Conservation (phyloP, 2,888 invertebrate species). For the Exocentrus adspersus region DNA sequence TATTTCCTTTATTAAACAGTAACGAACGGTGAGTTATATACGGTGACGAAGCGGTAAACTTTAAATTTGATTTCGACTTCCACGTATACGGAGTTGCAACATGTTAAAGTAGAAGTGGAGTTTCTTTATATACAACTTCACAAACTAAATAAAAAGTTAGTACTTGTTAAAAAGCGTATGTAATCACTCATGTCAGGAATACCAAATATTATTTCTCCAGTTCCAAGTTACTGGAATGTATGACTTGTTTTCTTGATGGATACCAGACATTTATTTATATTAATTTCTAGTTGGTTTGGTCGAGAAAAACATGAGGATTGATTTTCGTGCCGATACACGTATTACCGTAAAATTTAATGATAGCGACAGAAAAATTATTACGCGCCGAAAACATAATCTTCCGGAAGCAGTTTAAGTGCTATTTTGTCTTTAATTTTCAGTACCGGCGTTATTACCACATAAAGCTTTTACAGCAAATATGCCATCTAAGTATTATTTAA, state of each 20-base stretch:
- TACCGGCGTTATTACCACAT: neutral
- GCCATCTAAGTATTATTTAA: conserved; percentile 14
- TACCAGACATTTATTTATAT: no score
- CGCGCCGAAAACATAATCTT: neutral
- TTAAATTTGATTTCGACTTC: conserved; percentile 10
- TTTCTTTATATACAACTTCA: conserved; percentile 2
- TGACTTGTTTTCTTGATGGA: no score
- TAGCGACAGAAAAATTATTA: neutral
- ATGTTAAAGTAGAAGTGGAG: conserved; percentile 9
- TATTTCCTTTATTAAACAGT: conserved; percentile 7
- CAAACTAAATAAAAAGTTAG: conserved; percentile 10
- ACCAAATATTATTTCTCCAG: conserved; percentile 1
- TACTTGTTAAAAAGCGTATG: neutral
- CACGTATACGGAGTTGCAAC: conserved; percentile 4
- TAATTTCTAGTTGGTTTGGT: no score
- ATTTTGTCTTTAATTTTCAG: conserved; percentile 8
- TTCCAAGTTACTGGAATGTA: neutral
- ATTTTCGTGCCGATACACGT: neutral
- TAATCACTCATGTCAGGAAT: conserved; percentile 4
- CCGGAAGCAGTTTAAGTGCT: neutral
- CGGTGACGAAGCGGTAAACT: neutral
- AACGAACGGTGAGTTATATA: neutral
- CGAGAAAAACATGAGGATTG: no score
- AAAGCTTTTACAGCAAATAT: conserved; percentile 10
- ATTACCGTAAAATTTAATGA: neutral